These are phyloP conservation scores for Hormiphora californensis DNA, from an alignment of 37 sponge, comb jelly and placozoan genomes.

Conservation along the genomic window DNA sequence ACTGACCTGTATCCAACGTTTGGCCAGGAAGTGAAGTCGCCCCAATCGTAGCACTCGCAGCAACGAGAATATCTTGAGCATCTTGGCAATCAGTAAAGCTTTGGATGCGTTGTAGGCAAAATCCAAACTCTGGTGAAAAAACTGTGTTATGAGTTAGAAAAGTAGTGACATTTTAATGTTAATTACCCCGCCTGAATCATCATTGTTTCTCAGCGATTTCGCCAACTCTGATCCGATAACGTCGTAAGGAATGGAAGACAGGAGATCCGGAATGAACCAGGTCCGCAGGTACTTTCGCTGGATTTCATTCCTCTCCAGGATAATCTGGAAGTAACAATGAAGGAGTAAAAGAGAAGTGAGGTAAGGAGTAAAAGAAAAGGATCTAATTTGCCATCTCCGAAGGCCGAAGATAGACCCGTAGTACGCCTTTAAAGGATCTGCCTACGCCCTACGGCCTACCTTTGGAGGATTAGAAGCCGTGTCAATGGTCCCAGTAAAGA, in stretches of 20 bases:
- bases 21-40: constrained; percentile 12
- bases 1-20: constrained; percentile 38
- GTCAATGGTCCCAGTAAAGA: constrained; percentile 42
- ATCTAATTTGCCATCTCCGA: neutral
- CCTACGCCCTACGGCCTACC: neutral
- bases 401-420: neutral
- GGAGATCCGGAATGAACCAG: constrained; percentile 6
- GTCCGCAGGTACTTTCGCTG: constrained; percentile 32
- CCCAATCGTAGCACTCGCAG: constrained; percentile 3
- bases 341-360: too few species aligned
- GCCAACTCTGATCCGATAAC: neutral
- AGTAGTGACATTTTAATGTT: neutral
- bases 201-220: too few species aligned
- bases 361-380: neutral
- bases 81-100: neutral
- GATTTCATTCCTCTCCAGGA: constrained; percentile 17
- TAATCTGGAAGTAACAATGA: constrained; percentile 37
- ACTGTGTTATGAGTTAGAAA: too few species aligned
- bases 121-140: neutral
- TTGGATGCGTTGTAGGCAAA: constrained; percentile 1
- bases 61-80: constrained; percentile 17
- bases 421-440: too few species aligned
- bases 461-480: neutral
- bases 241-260: constrained; percentile 29
- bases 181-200: neutral